These are phyloP conservation scores for Nephotettix cincticeps DNA, from an alignment of 1,140 invertebrate genomes.

Conservation along the genomic window DNA sequence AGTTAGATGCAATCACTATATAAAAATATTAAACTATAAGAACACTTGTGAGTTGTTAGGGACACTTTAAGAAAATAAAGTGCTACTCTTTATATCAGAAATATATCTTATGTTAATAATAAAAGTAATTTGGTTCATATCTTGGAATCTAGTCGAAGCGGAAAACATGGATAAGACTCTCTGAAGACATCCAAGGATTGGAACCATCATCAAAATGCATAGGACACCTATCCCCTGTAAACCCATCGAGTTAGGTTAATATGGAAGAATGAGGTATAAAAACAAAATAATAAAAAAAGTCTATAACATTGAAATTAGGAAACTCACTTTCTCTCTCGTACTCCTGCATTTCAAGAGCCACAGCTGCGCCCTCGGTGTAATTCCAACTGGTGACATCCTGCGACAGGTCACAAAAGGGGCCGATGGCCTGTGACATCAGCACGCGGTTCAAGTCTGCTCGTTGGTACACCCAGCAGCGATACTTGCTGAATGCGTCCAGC, in stretches of 20 bases:
- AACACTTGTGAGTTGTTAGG: too few species aligned
- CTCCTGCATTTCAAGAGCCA: slow-evolving; percentile 86
- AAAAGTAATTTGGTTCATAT: too few species aligned
- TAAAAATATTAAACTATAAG: too few species aligned
- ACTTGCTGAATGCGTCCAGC: slow-evolving; percentile 92
- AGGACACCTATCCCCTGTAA: slow-evolving; percentile 84
- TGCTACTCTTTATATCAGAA: too few species aligned
- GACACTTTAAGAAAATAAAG: too few species aligned
- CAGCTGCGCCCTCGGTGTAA: slow-evolving; percentile 86
- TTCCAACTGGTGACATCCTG: slow-evolving; percentile 89
- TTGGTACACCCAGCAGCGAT: slow-evolving; percentile 98
- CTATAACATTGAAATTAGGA: not conserved
- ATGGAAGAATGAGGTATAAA: too few species aligned
- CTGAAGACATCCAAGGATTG: slow-evolving; percentile 77
- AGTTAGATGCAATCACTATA: too few species aligned
- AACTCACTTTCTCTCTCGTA: slow-evolving; percentile 84
- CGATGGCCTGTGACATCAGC: slow-evolving; percentile 86
- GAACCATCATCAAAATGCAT: slow-evolving; percentile 92
- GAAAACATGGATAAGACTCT: slow-evolving; percentile 70
- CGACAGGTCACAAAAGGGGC: slow-evolving; percentile 85
- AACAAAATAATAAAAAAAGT: too few species aligned
- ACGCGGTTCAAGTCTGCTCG: slow-evolving; percentile 89
- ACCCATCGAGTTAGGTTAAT: too few species aligned
- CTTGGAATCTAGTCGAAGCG: too few species aligned
- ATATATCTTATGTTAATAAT: too few species aligned